These are phyloP conservation scores for Sussaba pulchella DNA, from an alignment of 2,888 invertebrate genomes.

Conservation along the genomic window DNA sequence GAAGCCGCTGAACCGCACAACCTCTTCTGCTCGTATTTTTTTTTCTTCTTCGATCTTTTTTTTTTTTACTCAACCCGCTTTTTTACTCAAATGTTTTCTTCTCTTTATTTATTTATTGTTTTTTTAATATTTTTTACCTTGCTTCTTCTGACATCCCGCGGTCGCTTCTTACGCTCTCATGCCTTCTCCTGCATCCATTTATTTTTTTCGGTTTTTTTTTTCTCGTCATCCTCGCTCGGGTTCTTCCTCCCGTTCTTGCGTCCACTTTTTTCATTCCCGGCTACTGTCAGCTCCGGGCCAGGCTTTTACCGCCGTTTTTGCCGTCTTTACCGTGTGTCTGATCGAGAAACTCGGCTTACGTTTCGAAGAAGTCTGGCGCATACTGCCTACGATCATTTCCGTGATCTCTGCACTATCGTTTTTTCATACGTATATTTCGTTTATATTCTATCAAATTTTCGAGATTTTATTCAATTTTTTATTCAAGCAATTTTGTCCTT, in stretches of 20 bases:
- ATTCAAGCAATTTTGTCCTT: too few relatives aligned
- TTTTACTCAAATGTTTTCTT: too few relatives aligned
- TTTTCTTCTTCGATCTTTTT: slow-evolving; percentile 43
- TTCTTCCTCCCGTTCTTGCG: slow-evolving; percentile 71
- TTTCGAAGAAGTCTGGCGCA: too few relatives aligned
- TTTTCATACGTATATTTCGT: too few relatives aligned
- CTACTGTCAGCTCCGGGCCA: slow-evolving; percentile 15
- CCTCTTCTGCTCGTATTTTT: slow-evolving; percentile 62
- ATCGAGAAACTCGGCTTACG: background rate
- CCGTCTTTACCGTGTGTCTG: background rate
- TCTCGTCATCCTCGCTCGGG: slow-evolving; percentile 46
- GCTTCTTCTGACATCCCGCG: slow-evolving; percentile 60
- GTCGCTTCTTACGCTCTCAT: slow-evolving; percentile 34
- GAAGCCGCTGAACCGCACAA: slow-evolving; percentile 32
- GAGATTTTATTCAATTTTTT: too few relatives aligned
- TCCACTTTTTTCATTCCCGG: slow-evolving; percentile 42
- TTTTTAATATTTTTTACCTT: background rate
- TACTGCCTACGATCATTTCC: too few relatives aligned
- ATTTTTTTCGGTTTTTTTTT: slow-evolving; percentile 26
- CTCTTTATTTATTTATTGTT: too few relatives aligned
- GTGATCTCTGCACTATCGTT: too few relatives aligned
- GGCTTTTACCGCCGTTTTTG: slow-evolving; percentile 5
- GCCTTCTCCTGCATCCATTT: slow-evolving; percentile 41
- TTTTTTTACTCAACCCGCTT: slow-evolving; percentile 29
- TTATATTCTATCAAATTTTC: too few relatives aligned